Percentiles rank a stretch among this genome's conserved stretches.
phyloP scores from a whole-genome alignment of 2,888 invertebrate genomes.

The Tenodera sinensis region DNA sequence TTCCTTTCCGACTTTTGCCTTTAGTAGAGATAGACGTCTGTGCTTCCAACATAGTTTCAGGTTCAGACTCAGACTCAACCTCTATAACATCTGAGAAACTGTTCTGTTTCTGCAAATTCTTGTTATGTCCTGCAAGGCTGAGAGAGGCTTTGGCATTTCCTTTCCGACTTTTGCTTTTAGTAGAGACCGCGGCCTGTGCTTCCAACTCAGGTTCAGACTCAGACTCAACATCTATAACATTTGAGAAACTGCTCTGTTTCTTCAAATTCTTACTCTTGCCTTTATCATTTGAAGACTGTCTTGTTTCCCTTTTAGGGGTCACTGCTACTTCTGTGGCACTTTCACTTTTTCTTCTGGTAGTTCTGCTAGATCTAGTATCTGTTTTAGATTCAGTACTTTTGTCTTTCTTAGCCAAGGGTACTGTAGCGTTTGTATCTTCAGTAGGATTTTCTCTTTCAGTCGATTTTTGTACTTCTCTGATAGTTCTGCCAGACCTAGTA shows the following conservation, averaged over 20 bases:
- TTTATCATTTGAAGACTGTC: neutral
- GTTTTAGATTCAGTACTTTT: neutral
- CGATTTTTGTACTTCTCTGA: neutral
- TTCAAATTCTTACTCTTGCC: neutral
- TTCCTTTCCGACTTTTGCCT: neutral
- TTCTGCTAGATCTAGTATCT: neutral
- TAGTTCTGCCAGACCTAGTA: neutral
- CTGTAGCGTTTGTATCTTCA: neutral
- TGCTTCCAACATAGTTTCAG: neutral
- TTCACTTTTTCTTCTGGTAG: neutral
- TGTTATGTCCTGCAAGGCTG: neutral
- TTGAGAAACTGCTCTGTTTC: neutral
- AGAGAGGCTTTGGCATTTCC: no score
- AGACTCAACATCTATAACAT: neutral
- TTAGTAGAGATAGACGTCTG: neutral
- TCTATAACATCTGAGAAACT: no score
- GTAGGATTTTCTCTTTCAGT: no score
- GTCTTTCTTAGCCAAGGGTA: neutral
- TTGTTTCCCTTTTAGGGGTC: neutral
- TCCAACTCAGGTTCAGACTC: neutral
- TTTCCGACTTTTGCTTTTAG: neutral
- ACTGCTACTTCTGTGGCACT: neutral
- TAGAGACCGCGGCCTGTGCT: no score
- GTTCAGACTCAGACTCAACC: no score
- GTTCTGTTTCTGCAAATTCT: neutral